Base-by-base conservation (phyloP, 2,888 invertebrate genomes). In the Pandemis cinnamomeana region DNA sequence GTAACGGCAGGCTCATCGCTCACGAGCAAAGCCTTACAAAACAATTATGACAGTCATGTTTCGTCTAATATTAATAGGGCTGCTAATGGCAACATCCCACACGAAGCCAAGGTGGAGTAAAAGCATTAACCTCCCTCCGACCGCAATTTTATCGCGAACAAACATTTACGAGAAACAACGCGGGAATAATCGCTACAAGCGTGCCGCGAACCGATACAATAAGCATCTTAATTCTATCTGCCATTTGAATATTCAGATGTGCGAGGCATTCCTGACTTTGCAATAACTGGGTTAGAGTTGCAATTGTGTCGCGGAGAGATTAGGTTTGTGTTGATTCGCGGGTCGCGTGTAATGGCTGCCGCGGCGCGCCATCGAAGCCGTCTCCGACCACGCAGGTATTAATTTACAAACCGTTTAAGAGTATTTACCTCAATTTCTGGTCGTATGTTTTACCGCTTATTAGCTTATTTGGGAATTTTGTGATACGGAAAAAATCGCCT, bases 201-300 rank as follows among this genome's bases (percentile, higher is more conserved):
- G 51, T 51, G 48, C 15, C 53, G 53, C 46, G 64, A 48, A 27
- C 61, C 61, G n/a, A 61, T 61, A 61, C 61, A 61, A 61, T 61
- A 61, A 61, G 53, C 53, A 66, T 66, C 66, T 66, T 53, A 53
- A 67, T 67, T 67, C 67, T 53, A 66, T 66, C 48, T 64, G 48
- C 27, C 67, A 41, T 36, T 67, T 53, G 41, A 67, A 42, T 42
- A 61, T 67, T 53, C 41, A 15, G 13, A 36, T 36, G 27, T 36
- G 4, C 27, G 27, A 36, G n/a, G 67, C 10, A 53, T 27, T 67
- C n/a, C 41, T 51, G 53, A 67, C 67, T 67, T 41, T 67, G 67
- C 7, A 3, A 5, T 41, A 36, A 41, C 10, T 1, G n/a, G 41
- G n/a, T 67, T 41, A 41, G n/a, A 53, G 67, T 41, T 53, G 48